Conservation (phyloP, 2,888 invertebrate species). For the Apodemia zela region DNA sequence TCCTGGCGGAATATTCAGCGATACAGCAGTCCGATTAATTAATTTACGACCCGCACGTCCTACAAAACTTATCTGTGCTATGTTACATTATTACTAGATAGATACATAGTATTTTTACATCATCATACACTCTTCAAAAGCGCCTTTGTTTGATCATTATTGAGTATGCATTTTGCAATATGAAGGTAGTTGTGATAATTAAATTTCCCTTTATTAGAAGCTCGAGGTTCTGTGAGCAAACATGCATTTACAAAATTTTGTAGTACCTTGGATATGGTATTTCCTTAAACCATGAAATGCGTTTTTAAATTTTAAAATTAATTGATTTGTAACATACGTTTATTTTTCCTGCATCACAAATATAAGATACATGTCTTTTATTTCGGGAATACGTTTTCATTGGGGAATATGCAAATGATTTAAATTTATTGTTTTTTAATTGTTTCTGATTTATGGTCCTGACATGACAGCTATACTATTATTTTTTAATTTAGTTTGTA, state of each 20-base stretch:
- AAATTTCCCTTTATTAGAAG: conserved; percentile 3
- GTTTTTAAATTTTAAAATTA: too few relatives aligned
- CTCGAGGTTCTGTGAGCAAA: not conserved
- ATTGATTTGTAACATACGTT: too few relatives aligned
- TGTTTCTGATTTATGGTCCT: too few relatives aligned
- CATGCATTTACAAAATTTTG: not conserved
- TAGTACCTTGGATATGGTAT: not conserved
- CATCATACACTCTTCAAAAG: conserved; percentile 12
- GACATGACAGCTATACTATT: too few relatives aligned
- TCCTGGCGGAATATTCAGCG: conserved; percentile 16
- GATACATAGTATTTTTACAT: conserved; percentile 16
- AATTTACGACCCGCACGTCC: conserved; percentile 6
- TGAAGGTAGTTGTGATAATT: conserved; percentile 2
- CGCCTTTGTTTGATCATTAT: not conserved
- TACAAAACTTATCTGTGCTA: conserved; percentile 14
- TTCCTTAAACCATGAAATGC: too few relatives aligned
- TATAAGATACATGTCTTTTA: too few relatives aligned
- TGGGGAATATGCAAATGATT: too few relatives aligned
- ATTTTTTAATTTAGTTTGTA: too few relatives aligned
- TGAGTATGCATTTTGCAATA: not conserved
- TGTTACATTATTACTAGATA: conserved; percentile 13
- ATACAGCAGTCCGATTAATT: conserved; percentile 17
- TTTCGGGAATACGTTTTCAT: too few relatives aligned
- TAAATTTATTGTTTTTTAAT: too few relatives aligned
- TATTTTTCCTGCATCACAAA: too few relatives aligned